Percentiles rank a stretch among this genome's conserved stretches.
phyloP scores from a whole-genome alignment of 2,888 invertebrate genomes.

The Busseola fusca region DNA sequence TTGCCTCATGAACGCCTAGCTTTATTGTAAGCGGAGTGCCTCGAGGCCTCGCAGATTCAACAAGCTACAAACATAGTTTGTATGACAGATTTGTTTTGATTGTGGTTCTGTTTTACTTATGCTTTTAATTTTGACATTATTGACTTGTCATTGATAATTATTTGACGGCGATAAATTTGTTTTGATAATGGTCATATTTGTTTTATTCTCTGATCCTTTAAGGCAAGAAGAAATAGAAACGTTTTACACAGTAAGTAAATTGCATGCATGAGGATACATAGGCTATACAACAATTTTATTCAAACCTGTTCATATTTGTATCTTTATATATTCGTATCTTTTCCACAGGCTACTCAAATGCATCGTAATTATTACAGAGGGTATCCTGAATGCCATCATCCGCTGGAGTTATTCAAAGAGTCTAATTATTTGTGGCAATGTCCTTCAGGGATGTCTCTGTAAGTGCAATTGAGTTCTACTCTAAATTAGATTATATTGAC shows the following conservation, averaged over 20 bases:
- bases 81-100: neutral
- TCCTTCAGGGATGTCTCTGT: slow-evolving; percentile 84
- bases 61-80: neutral
- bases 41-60: neutral
- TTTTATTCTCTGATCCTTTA: slow-evolving; percentile 74
- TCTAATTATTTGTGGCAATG: slow-evolving; percentile 85
- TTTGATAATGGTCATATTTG: slow-evolving; percentile 73
- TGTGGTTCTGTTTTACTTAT: neutral
- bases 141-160: neutral
- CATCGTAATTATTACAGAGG: slow-evolving; percentile 90
- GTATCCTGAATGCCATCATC: slow-evolving; percentile 86
- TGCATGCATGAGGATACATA: neutral
- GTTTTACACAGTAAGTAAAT: slow-evolving; percentile 73
- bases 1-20: too few relatives aligned
- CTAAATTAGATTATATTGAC: neutral
- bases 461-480: slow-evolving; percentile 46
- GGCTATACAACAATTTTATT: neutral
- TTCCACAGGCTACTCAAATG: slow-evolving; percentile 50
- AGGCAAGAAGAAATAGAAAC: slow-evolving; percentile 78
- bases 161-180: neutral
- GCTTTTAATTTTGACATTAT: neutral
- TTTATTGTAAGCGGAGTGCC: neutral
- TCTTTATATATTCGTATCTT: neutral
- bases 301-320: too few relatives aligned
- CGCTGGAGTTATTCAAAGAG: slow-evolving; percentile 86